These are phyloP conservation scores for Mylabris sibirica DNA, from an alignment of 2,888 invertebrate genomes.

Conservation along the genomic window DNA sequence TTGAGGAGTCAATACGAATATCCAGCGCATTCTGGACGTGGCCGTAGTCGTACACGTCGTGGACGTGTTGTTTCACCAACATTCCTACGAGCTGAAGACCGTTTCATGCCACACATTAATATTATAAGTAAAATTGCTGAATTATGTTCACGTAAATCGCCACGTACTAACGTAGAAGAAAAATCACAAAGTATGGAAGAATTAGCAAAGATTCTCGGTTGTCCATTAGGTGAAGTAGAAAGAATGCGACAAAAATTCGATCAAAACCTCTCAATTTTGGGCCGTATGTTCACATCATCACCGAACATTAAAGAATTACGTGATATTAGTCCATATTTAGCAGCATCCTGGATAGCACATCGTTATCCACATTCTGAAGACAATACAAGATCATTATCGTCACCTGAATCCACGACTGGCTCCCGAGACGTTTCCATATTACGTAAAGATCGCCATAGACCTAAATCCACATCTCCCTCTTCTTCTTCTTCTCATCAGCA, in stretches of 20 bases:
- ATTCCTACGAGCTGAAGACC: conserved; percentile 71
- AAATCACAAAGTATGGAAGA: conserved; percentile 52
- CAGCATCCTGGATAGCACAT: conserved; percentile 83
- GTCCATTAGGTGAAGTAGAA: conserved; percentile 73
- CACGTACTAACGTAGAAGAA: conserved; percentile 41
- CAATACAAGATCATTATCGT: conserved; percentile 71
- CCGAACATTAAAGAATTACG: conserved; percentile 80
- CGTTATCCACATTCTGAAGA: conserved; percentile 75
- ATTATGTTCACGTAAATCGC: conserved; percentile 55
- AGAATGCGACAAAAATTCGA: conserved; percentile 78
- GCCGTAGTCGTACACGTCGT: conserved; percentile 62
- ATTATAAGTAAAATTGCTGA: conserved; percentile 87
- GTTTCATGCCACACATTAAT: conserved; percentile 88
- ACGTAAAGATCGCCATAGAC: conserved; percentile 58
- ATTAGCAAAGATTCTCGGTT: conserved; percentile 55
- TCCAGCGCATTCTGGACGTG: conserved; percentile 59
- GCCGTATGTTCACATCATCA: conserved; percentile 81
- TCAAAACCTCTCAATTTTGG: conserved; percentile 68
- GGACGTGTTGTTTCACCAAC: conserved; percentile 70
- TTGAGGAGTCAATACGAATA: conserved; percentile 70
- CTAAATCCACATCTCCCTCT: conserved; percentile 64
- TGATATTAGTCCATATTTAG: conserved; percentile 80
- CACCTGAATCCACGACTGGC: conserved; percentile 58
- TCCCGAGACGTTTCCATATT: conserved; percentile 55
- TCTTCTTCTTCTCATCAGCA: too few species aligned